These are phyloP conservation scores for Tragulus kanchil DNA, from an alignment of 2,113 vertebrate genomes.

Conservation along the genomic window DNA sequence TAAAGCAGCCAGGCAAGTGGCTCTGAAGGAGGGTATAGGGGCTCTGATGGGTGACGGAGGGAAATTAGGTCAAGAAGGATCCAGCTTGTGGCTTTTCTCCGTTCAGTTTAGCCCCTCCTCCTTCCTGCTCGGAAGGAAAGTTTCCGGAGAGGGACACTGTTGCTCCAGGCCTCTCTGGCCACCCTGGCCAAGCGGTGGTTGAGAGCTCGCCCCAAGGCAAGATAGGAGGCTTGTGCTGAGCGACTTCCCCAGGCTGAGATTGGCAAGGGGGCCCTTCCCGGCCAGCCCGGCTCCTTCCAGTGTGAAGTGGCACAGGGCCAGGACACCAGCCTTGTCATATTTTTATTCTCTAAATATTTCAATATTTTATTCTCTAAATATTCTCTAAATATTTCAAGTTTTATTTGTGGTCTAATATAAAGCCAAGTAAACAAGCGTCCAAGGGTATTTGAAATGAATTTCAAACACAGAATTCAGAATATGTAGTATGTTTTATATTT, in stretches of 20 bases:
- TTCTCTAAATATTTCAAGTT: background rate
- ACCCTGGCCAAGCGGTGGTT: background rate
- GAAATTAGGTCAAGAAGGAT: background rate
- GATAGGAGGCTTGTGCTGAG: background rate
- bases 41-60: background rate
- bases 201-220: background rate
- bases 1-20: background rate
- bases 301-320: too few species aligned
- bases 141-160: background rate
- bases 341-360: background rate
- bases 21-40: background rate
- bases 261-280: background rate
- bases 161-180: background rate
- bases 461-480: background rate
- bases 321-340: background rate
- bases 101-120: background rate
- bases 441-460: conserved; percentile 47
- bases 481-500: background rate
- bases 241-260: rapidly evolving
- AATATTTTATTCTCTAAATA: background rate
- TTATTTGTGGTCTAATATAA: background rate
- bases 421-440: background rate
- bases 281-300: background rate
- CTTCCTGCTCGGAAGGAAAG: background rate
- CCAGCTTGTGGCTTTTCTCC: background rate